Evolutionary conservation across 1,140 invertebrate species (phyloP).

Genomic region (Helicoverpa zea): DNA sequence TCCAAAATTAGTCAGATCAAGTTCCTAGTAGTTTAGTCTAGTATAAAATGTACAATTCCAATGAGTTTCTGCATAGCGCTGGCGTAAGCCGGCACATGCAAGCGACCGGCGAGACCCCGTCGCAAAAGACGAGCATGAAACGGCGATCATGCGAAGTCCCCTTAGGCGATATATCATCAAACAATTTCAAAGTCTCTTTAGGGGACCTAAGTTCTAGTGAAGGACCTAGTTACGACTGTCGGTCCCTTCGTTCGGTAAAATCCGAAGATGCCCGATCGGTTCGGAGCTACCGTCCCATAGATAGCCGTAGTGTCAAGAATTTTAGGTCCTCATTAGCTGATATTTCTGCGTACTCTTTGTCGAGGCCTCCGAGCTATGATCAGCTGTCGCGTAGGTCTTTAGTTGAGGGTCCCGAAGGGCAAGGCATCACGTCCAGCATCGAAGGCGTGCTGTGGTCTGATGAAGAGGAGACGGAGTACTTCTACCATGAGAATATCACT

Average conservation of each 20-base stretch:
- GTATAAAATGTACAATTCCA: slow-evolving; percentile 81
- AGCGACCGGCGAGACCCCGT: slow-evolving; percentile 78
- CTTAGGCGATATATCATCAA: slow-evolving; percentile 80
- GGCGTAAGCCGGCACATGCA: slow-evolving; percentile 83
- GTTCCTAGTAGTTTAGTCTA: slow-evolving; percentile 78
- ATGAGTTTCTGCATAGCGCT: slow-evolving; percentile 81
- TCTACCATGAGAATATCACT: slow-evolving; percentile 84
- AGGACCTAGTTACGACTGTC: slow-evolving; percentile 73
- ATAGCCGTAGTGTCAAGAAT: slow-evolving; percentile 81
- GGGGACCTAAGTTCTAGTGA: slow-evolving; percentile 74
- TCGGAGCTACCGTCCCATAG: slow-evolving; percentile 78
- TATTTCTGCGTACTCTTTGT: slow-evolving; percentile 73
- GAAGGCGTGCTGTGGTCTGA: slow-evolving; percentile 86
- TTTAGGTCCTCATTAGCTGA: slow-evolving; percentile 79
- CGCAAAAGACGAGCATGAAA: slow-evolving; percentile 83
- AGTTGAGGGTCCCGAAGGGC: slow-evolving; percentile 72
- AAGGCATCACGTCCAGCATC: slow-evolving; percentile 84
- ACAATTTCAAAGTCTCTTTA: slow-evolving; percentile 82
- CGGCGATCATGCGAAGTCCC: slow-evolving; percentile 81
- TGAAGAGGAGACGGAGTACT: slow-evolving; percentile 85
- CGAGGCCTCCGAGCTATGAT: slow-evolving; percentile 80
- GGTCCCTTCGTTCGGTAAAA: slow-evolving; percentile 74
- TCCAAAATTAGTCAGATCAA: slow-evolving; percentile 77
- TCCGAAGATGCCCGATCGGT: slow-evolving; percentile 75
- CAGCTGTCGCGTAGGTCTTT: slow-evolving; percentile 78